Evolutionary conservation across 2,888 invertebrate genomes (phyloP), one percentile per base, ranked within the genome.

Genomic region (Mechanitis messenoides): DNA sequence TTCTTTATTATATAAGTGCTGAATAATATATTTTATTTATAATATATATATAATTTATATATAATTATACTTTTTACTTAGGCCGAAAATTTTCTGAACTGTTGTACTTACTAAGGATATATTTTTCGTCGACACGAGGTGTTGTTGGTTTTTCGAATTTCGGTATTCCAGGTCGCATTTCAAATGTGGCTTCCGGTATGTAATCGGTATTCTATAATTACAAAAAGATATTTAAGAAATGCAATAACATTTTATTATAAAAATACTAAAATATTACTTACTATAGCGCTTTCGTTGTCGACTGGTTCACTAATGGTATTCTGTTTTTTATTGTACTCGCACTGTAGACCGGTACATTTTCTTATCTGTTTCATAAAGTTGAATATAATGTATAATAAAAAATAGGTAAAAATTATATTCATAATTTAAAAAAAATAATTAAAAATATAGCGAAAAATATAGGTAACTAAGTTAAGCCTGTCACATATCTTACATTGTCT

Each of bases 271-370:
- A 45, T 58, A 53, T 20, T 57, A 64, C 53, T 70, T 46, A 61
- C 62, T 20, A 58, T 56, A 58, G 74, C 72, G 56, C 78, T 42
- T 7, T 42, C 9, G 9, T 11, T 11, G 42, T 1, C 9, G 9
- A 1, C 42, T 11, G 6, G 9, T 42, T 42, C 42, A 42, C 11
- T 1, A 9, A 42, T 11, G 0, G 7, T 42, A 11, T 9, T 7
- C 42, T 67, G 56, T 56, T 70, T 66, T 42, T 45, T 55, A 33
- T 47, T 11, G n/a, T 66, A 66, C 3, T 65, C 64, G 59, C 87
- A 88, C 53, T 84, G 85, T 3, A 83, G 68, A 28, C 76, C 71
- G 0, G 77, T 72, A 66, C 88, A 88, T 71, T 83, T 87, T 62
- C 81, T 73, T 63, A 88, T 80, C 87, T 88, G 71, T 42, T 42